A percentile compares a stretch with the other conserved stretches of the same genome.
phyloP scores from a whole-genome alignment of 2,113 vertebrate genomes.

The Larimichthys polyactis region DNA sequence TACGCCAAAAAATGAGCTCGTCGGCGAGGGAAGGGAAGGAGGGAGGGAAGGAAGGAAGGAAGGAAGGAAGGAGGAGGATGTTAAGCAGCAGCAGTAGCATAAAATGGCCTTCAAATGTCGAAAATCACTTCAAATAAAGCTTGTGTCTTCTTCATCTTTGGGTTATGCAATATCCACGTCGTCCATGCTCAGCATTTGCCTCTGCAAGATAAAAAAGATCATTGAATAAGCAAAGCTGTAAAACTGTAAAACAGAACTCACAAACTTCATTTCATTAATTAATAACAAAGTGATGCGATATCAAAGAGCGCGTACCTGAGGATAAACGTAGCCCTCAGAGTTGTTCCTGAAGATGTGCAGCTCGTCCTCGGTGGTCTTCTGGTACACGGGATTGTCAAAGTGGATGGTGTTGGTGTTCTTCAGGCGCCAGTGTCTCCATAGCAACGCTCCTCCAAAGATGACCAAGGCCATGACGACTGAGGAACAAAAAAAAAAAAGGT shows the following conservation, averaged over 20 bases:
- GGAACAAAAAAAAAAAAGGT: background rate
- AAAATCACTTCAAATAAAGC: slow-evolving; percentile 29
- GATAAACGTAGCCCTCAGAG: slow-evolving; percentile 88
- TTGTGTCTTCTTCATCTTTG: slow-evolving; percentile 38
- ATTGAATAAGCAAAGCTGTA: background rate
- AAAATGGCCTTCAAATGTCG: slow-evolving; percentile 29
- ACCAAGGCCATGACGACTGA: slow-evolving; percentile 82
- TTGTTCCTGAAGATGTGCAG: slow-evolving; percentile 88
- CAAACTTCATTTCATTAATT: background rate
- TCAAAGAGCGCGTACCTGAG: slow-evolving; percentile 81
- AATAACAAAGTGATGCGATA: background rate
- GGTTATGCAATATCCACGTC: slow-evolving; percentile 84
- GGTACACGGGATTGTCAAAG: slow-evolving; percentile 94
- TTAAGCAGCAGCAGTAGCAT: slow-evolving; percentile 43
- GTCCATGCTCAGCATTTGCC: slow-evolving; percentile 89
- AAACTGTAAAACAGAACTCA: background rate
- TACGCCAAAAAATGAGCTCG: slow-evolving; percentile 62
- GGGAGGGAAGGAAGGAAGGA: background rate
- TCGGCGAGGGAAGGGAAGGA: too few species aligned
- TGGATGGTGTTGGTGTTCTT: slow-evolving; percentile 92
- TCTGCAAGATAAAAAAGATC: slow-evolving; percentile 74
- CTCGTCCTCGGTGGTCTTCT: slow-evolving; percentile 91
- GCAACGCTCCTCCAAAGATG: slow-evolving; percentile 77
- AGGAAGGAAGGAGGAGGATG: background rate
- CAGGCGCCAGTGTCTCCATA: slow-evolving; percentile 90